Base-by-base conservation (phyloP, 2,797 vertebrate genomes). In the Carduelis carduelis region DNA sequence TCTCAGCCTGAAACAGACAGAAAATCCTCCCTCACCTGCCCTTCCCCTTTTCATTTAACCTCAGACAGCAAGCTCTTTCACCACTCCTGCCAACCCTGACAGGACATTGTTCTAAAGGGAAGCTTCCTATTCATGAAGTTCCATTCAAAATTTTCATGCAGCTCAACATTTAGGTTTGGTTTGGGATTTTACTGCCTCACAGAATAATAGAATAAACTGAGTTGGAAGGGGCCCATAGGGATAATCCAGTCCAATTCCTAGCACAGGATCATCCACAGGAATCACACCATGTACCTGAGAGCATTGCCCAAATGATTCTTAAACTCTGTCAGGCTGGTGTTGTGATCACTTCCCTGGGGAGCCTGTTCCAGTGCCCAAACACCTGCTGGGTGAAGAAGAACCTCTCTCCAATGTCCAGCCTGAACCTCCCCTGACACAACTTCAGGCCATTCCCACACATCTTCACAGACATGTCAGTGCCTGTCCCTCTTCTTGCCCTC, bases 321-420 rank as follows among this genome's bases (percentile, higher is more conserved):
- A 10, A 55, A 14, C 7, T 68, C 26, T 47, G 12, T 13, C 21
- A 53, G 30, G 18, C 14, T 21, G 23, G 47, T 41, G 18, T 19
- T 49, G 11, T n/a, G 30, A 41, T 8, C 17, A 39, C 12, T 46
- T 26, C 26, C 32, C 47, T 41, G 26, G 26, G 14, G 14, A 81
- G 22, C 22, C 34, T 47, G 46, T 32, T 53, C 26, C 7, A 60
- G 30, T 4, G 12, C 0, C 14, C 19, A n/a, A 1, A 2, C 19
- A 43, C 27, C 6, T 22, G 14, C 14, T 30, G 4, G 3, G 5
- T 19, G 35, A 75, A 60, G 14, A 74, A 59, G 5, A 75, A 32
- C 3, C 12, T 35, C n/a, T 35, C 18, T 15, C 28, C n/a, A 44
- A 20, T 26, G 47, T 20, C 13, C 14, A 57, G 14, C 27, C 28